Percentiles rank a stretch among this genome's conserved stretches.
These are phyloP conservation scores for Eremophila alpestris DNA, from an alignment of 2,797 vertebrate species.

Conservation along the genomic window DNA sequence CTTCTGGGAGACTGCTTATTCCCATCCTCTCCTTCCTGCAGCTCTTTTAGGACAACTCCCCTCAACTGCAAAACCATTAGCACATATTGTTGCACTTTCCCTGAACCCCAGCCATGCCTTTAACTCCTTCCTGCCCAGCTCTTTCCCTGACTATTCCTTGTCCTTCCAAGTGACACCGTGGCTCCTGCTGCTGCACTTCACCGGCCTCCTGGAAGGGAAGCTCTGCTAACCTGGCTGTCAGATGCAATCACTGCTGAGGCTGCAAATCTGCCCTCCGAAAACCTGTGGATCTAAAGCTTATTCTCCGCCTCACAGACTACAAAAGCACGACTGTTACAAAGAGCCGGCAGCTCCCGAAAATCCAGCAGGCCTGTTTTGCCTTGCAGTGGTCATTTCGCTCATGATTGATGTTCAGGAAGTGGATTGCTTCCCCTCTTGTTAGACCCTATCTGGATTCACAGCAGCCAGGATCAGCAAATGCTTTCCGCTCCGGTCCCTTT, in stretches of 20 bases:
- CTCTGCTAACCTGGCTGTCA: constrained; percentile 37
- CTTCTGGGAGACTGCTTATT: constrained; percentile 10
- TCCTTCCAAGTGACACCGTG: background rate
- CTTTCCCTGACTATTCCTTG: background rate
- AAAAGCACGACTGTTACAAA: constrained; percentile 52
- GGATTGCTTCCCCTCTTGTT: constrained; percentile 64
- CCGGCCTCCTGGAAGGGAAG: background rate
- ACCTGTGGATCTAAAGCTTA: constrained; percentile 20
- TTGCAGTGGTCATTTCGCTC: constrained; percentile 50
- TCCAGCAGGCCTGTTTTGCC: constrained; percentile 1
- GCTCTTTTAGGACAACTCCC: constrained; percentile 41
- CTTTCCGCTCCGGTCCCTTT: constrained; percentile 43
- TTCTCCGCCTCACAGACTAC: background rate
- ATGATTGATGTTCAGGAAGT: constrained; percentile 66
- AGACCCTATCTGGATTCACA: constrained; percentile 55
- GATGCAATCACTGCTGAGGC: background rate
- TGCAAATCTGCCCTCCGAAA: background rate
- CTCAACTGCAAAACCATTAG: constrained; percentile 27
- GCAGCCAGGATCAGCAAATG: constrained; percentile 51
- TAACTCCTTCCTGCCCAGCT: constrained; percentile 33
- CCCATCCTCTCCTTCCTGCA: constrained; percentile 1
- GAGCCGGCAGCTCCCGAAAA: background rate
- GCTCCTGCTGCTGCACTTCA: background rate
- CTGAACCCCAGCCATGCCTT: constrained; percentile 29
- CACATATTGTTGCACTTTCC: constrained; percentile 27